Evolutionary conservation across 2,888 invertebrate species (phyloP).

Genomic region (Lymantria dispar): DNA sequence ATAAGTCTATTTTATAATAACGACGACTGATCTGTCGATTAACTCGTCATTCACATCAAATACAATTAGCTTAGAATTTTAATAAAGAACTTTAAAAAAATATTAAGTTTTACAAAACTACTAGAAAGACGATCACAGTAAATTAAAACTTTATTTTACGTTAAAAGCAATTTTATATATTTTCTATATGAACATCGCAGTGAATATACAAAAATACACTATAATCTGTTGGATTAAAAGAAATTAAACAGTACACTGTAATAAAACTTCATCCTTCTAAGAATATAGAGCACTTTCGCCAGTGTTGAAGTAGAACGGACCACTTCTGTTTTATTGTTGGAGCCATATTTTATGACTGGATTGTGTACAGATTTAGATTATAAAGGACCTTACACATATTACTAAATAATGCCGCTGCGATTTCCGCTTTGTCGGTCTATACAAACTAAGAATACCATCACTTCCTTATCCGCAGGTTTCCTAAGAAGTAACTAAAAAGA

Average conservation of each 20-base stretch:
- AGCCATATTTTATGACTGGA: constrained; percentile 81
- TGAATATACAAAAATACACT: constrained; percentile 24
- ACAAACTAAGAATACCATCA: no score
- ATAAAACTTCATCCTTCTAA: constrained; percentile 70
- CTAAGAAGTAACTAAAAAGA: no score
- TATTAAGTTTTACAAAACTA: no score
- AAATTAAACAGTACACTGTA: constrained; percentile 62
- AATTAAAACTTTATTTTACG: background rate
- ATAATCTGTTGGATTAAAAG: constrained; percentile 49
- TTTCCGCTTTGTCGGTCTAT: background rate
- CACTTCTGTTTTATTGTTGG: constrained; percentile 82
- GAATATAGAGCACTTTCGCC: constrained; percentile 73
- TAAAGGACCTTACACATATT: constrained; percentile 32
- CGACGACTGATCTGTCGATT: no score
- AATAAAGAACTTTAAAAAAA: no score
- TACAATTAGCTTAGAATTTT: no score
- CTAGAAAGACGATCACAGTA: no score
- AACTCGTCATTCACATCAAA: no score
- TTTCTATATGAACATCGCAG: constrained; percentile 19
- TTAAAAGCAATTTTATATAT: constrained; percentile 4
- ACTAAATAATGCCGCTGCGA: background rate
- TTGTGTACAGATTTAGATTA: constrained; percentile 77
- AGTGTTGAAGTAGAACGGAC: constrained; percentile 67
- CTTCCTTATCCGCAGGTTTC: no score
- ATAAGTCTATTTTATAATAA: no score